Percentiles rank a stretch among this genome's conserved stretches.
These are phyloP conservation scores for Drosophila ananassae DNA, from an alignment of 1,140 invertebrate genomes.

Conservation along the genomic window DNA sequence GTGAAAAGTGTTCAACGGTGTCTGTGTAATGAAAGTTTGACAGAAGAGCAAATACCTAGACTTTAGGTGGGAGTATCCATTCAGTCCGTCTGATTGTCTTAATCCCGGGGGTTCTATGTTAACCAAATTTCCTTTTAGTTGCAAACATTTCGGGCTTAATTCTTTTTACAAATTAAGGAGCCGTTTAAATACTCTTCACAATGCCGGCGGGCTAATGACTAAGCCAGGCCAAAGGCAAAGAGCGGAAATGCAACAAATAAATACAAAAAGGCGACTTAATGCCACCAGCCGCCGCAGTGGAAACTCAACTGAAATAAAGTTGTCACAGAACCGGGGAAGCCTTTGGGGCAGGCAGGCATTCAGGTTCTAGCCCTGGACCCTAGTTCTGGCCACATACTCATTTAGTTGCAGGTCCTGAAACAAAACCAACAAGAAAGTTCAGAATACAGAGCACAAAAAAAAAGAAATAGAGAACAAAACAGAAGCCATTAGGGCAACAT, in stretches of 20 bases:
- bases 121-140: constrained; percentile 20
- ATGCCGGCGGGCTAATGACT: constrained; percentile 64
- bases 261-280: constrained; percentile 67
- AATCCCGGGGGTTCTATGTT: constrained; percentile 14
- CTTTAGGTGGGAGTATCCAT: constrained; percentile 13
- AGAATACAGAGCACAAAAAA: neutral
- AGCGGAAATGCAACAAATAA: constrained; percentile 78
- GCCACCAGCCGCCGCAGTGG: constrained; percentile 37
- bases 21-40: constrained; percentile 6
- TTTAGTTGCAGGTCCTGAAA: constrained; percentile 57
- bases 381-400: constrained; percentile 59
- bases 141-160: constrained; percentile 24
- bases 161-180: constrained; percentile 47
- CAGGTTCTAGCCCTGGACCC: constrained; percentile 19
- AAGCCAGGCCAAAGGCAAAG: constrained; percentile 46
- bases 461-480: constrained; percentile 21
- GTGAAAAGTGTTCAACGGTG: neutral
- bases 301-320: constrained; percentile 68
- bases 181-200: constrained; percentile 58
- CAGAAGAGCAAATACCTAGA: neutral
- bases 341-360: constrained; percentile 27
- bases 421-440: constrained; percentile 6
- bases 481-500: constrained; percentile 68
- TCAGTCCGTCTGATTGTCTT: constrained; percentile 29
- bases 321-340: constrained; percentile 58